Evolutionary conservation across 2,888 invertebrate species (phyloP), one percentile per base, ranked within the genome.

Genomic region (Lutraria lutraria): DNA sequence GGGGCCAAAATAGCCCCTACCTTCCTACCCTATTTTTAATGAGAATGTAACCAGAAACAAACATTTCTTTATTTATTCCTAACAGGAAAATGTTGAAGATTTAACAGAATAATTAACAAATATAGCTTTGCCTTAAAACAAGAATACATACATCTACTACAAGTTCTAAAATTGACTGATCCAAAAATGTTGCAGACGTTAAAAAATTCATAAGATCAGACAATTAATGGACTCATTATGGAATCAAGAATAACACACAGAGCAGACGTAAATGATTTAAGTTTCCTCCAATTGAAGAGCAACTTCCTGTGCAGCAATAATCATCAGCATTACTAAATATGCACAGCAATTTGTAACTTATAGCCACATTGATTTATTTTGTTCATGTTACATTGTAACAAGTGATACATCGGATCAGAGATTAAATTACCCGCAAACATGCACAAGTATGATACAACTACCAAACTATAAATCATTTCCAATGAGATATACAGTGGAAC

Each of bases 191-290:
- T 25, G 63, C 63, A 68, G 63, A 68, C 63, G 25, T n/a, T 63
- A 68, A 68, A 60, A 68, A 68, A 68, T 68, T 68, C 63, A 68
- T 68, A 68, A 68, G 63, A 68, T 68, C 63, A 68, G 63, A 68
- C 63, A 68, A 25, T 68, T 21, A 21, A 10, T 68, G n/a, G 25
- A 68, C n/a, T 68, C 25, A 68, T n/a, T n/a, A n/a, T 25, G 4
- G n/a, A 68, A 68, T 25, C 25, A 68, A 68, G 8, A 60, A 60
- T 21, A 60, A 60, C 60, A 19, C 19, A 60, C 60, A 25, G 63
- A 68, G 60, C 60, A 60, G 60, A 60, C 60, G 19, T 60, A 21
- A 60, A 60, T 60, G n/a, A 68, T 25, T 25, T 12, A n/a, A 68
- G 12, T 8, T 68, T 68, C 63, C 63, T 68, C 63, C 25, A 68